Conservation (phyloP, 2,888 invertebrate genomes). For the Athrips mouffetella region DNA sequence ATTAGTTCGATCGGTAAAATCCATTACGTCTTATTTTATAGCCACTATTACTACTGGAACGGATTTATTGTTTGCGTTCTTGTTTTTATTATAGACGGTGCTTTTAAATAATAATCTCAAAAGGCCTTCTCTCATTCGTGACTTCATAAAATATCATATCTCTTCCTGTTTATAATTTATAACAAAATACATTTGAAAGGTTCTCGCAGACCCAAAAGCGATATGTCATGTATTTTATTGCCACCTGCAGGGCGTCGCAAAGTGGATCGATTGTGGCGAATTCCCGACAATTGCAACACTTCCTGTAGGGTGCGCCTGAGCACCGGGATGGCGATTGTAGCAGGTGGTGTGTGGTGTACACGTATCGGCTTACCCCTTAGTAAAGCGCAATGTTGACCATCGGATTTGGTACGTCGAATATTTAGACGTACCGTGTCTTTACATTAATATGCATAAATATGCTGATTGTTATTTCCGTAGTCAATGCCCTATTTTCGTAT, state of each 20-base stretch:
- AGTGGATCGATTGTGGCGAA: constrained; percentile 9
- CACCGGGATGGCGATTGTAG: background rate
- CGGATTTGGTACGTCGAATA: background rate
- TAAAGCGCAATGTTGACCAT: constrained; percentile 8
- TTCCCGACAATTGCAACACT: constrained; percentile 6
- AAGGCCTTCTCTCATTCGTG: background rate
- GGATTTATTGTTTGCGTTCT: background rate
- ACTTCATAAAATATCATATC: constrained; percentile 17
- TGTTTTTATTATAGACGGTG: background rate
- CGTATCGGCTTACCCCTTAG: constrained; percentile 8
- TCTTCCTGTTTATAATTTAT: constrained; percentile 17
- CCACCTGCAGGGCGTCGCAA: constrained; percentile 2
- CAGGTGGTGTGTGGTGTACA: constrained; percentile 10
- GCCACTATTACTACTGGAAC: background rate
- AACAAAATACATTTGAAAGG: constrained; percentile 24
- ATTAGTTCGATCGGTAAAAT: background rate
- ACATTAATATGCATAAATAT: background rate
- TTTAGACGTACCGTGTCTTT: background rate
- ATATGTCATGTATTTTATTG: constrained; percentile 4
- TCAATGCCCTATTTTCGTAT: background rate
- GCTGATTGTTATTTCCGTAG: background rate
- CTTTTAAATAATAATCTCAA: background rate
- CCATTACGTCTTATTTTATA: background rate
- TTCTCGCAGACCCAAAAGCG: constrained; percentile 12
- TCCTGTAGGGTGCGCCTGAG: constrained; percentile 13